Evolutionary conservation across 2,113 vertebrate species (phyloP), one percentile per base, ranked within the genome.

Genomic region (Aythya baeri): DNA sequence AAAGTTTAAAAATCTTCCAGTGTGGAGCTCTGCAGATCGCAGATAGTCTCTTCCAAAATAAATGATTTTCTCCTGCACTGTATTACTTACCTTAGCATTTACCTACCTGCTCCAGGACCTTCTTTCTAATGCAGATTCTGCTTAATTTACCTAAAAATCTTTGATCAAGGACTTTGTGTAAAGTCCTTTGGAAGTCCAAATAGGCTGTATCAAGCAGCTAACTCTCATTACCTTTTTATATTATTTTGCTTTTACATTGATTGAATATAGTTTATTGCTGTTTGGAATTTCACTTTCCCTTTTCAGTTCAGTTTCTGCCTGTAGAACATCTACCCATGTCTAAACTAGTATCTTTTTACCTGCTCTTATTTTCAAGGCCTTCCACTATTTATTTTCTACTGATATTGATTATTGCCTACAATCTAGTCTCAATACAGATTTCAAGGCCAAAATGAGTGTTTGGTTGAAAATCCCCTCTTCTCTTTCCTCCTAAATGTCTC

Each of bases 191-290:
- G 74, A 91, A 95, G 88, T 36, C 70, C 61, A 92, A 75, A 84
- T 7, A 75, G 52, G 67, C 31, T 59, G 57, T 62, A 91, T 63
- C 81, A 91, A 59, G 10, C 36, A 78, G 43, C 29, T 91, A 93
- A 95, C 84, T 91, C 61, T 67, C 70, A 38, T 63, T 82, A 92
- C 36, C 49, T 67, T 75, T 43, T 86, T n/a, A 80, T 95, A 95
- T 89, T 12, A 21, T 86, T 80, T 67, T 63, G 21, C 46, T 94
- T 92, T 95, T 89, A 91, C 63, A 43, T 71, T 72, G 70, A 84
- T 59, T 87, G 81, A 86, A 75, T 74, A 62, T 25, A 26, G 8
- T 75, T 4, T 67, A 15, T 5, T 52, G 58, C 32, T 68, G 17
- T 61, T 78, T 72, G 22, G 58, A 84, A 85, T 85, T 93, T 89